Evolutionary conservation across 2,888 invertebrate genomes (phyloP), one percentile per base, ranked within the genome.

Genomic region (Nasonovia ribisnigri): DNA sequence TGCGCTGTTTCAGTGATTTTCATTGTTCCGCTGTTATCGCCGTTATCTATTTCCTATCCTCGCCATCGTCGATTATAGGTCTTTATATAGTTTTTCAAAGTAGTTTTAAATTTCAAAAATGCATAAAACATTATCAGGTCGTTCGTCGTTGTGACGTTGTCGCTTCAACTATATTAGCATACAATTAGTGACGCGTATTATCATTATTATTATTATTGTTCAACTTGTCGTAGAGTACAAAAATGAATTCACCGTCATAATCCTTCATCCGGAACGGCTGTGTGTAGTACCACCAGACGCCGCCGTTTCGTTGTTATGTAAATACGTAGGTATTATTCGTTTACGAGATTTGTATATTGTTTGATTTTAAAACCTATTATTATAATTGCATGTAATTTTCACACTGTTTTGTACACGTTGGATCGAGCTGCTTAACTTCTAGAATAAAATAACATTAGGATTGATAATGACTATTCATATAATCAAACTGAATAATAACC

Each of bases 201-300:
- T 90, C 20, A 48, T 48, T 36, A 77, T 90, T 77, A 77, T 67
- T 24, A 43, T 60, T 16, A 51, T 60, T n/a, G 57, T 89, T 54
- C 51, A 13, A 36, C 67, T 67, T 90, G 90, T 67, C 89, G 46
- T 67, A 48, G 48, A 89, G 43, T 51, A 77, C 24, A 48, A 36
- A 77, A 90, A 90, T 90, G 77, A 90, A 90, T 90, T 90, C 90
- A 48, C 90, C 77, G 77, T 26, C 90, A 13, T n/a, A n/a, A 36
- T 77, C 89, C 26, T 90, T 90, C 90, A 42, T 57, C 57, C 42
- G 29, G 51, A 42, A 26, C 26, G 54, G 43, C 36, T 43, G 57
- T 89, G 86, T 29, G 46, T 86, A 77, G 48, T 67, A 24, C n/a
- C 90, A 11, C 36, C 51, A 60, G 67, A n/a, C 46, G 67, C 67